Evolutionary conservation across 2,888 invertebrate genomes (phyloP).

Genomic region (Coenonympha arcania): DNA sequence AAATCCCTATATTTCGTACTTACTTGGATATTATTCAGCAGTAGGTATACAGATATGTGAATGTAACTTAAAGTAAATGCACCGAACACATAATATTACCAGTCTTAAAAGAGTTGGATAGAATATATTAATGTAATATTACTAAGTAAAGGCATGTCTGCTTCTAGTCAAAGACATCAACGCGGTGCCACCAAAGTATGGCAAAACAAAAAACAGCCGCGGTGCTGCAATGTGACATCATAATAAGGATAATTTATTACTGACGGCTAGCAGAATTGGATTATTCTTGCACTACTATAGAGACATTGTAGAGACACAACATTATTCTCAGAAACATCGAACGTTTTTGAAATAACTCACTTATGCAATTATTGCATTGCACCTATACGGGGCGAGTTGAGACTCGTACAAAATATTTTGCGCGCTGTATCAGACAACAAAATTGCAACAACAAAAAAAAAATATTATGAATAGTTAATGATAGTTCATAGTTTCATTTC

Average conservation of each 20-base stretch:
- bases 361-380: constrained; percentile 14
- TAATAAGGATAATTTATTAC: constrained; percentile 22
- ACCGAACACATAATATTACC: no score
- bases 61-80: no score
- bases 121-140: no score
- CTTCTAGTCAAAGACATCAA: background rate
- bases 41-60: no score
- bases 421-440: constrained; percentile 1
- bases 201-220: constrained; percentile 3
- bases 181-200: background rate
- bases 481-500: no score
- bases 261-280: background rate
- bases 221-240: constrained; percentile 20
- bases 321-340: constrained; percentile 10
- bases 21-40: no score
- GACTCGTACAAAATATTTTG: constrained; percentile 12
- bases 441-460: constrained; percentile 11
- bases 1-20: no score
- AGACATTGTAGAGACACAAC: background rate
- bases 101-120: no score
- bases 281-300: constrained; percentile 7
- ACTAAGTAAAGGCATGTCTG: background rate
- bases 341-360: constrained; percentile 12
- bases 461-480: no score
- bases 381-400: no score